phyloP scores from a whole-genome alignment of 2,888 invertebrate genomes.

The Dasysyrphus albostriatus region DNA sequence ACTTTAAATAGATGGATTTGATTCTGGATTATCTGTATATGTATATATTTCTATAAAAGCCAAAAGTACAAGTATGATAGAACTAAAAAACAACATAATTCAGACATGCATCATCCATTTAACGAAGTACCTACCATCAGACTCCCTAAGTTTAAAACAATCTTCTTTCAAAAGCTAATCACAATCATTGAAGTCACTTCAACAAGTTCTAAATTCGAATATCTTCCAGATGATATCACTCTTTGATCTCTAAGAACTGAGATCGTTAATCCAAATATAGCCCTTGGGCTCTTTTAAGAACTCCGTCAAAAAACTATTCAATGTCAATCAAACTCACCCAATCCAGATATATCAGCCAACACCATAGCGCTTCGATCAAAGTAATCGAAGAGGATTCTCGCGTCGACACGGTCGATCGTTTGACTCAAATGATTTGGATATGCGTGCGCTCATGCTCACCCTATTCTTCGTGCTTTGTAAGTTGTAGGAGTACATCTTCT shows the following conservation, averaged over 20 bases:
- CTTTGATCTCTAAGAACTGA: slow-evolving; percentile 60
- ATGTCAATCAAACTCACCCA: slow-evolving; percentile 64
- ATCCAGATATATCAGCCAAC: slow-evolving; percentile 54
- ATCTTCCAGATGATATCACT: slow-evolving; percentile 66
- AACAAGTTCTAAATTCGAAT: slow-evolving; percentile 59
- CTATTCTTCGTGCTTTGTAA: slow-evolving; percentile 28
- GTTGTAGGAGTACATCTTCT: neutral
- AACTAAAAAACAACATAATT: neutral
- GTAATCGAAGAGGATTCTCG: slow-evolving; percentile 42
- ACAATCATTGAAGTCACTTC: slow-evolving; percentile 45
- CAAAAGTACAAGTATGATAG: no score
- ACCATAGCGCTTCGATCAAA: slow-evolving; percentile 63
- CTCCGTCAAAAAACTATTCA: slow-evolving; percentile 52
- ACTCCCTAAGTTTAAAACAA: neutral
- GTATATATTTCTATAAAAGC: no score
- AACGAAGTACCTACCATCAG: neutral
- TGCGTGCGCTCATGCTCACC: slow-evolving; percentile 15
- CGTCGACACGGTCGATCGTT: slow-evolving; percentile 19
- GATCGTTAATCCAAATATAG: slow-evolving; percentile 49
- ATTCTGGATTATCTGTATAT: no score
- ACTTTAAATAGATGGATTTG: no score
- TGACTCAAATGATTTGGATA: slow-evolving; percentile 27
- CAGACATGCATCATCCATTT: neutral
- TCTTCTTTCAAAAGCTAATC: slow-evolving; percentile 50
- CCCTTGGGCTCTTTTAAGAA: slow-evolving; percentile 12